A percentile compares a stretch with the other conserved stretches of the same genome.
phyloP scores from a whole-genome alignment of 2,113 vertebrate species.

The Ptilonorhynchus violaceus region DNA sequence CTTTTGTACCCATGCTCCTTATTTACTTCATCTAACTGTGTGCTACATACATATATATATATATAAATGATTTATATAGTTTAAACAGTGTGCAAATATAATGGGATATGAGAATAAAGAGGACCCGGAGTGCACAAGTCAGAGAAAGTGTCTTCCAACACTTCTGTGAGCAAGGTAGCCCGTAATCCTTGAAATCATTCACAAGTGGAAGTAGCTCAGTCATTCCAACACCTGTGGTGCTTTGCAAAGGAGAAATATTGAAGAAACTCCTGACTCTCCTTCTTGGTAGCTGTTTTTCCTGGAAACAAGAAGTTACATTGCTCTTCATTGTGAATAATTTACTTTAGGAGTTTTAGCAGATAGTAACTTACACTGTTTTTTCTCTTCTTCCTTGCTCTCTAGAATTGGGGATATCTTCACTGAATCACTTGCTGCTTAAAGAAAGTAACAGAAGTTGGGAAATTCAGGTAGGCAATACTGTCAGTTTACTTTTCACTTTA shows the following conservation, averaged over 20 bases:
- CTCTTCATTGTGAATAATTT: neutral
- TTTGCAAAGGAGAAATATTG: neutral
- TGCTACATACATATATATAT: rapidly evolving
- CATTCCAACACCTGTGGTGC: neutral
- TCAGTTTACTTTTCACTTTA: constrained; percentile 1
- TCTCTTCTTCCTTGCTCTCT: neutral
- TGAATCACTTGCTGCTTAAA: neutral
- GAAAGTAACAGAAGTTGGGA: neutral
- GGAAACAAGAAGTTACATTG: neutral
- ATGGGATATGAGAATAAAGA: neutral
- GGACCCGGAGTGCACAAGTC: neutral
- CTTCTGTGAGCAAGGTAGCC: neutral
- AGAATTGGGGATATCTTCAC: neutral
- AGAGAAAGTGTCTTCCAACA: neutral
- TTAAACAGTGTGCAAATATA: neutral
- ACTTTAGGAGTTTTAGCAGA: neutral
- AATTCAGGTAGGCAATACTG: neutral
- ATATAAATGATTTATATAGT: neutral
- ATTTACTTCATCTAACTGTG: neutral
- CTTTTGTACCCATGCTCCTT: neutral
- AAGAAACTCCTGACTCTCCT: neutral
- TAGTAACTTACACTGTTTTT: neutral
- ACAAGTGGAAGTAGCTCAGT: neutral
- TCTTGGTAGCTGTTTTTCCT: neutral
- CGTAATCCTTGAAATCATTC: neutral